These are phyloP conservation scores for Corapipo altera DNA, from an alignment of 2,113 vertebrate genomes.

Conservation along the genomic window DNA sequence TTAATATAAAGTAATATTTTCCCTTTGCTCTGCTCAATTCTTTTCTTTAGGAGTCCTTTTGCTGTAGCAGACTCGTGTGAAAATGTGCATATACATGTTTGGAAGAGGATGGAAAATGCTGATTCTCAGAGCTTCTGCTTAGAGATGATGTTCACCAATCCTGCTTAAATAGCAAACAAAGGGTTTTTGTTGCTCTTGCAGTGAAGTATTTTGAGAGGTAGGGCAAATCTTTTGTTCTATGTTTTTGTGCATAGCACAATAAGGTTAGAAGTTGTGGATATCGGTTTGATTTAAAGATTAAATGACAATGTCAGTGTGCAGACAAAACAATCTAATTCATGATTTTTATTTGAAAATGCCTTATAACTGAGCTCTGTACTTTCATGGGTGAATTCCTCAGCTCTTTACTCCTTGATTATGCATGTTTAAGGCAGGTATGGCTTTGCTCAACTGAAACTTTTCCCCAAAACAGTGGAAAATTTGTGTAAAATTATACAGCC, in stretches of 20 bases:
- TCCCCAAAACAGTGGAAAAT: neutral
- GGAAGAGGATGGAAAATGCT: conserved; percentile 7
- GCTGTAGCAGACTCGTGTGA: neutral
- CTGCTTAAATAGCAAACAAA: conserved; percentile 21
- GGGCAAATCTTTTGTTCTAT: conserved; percentile 39
- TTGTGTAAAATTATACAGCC: neutral
- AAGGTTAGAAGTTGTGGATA: conserved; percentile 18
- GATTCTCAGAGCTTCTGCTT: conserved; percentile 15
- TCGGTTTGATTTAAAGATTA: conserved; percentile 24
- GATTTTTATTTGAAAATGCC: neutral
- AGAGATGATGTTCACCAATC: conserved; percentile 34
- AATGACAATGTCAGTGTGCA: neutral
- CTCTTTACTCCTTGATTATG: neutral
- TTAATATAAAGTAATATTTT: conserved; percentile 55
- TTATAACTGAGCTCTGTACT: neutral
- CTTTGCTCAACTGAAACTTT: neutral
- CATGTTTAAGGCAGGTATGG: neutral
- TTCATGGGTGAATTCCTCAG: neutral
- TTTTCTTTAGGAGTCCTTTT: conserved; percentile 22
- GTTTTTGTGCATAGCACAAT: conserved; percentile 34
- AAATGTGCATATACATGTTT: neutral
- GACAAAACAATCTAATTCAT: conserved; percentile 12
- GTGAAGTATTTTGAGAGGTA: neutral
- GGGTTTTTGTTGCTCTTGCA: conserved; percentile 11
- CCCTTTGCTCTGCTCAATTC: conserved; percentile 2